These are phyloP conservation scores for Coregonus clupeaformis DNA, from an alignment of 2,113 vertebrate species.

Conservation along the genomic window DNA sequence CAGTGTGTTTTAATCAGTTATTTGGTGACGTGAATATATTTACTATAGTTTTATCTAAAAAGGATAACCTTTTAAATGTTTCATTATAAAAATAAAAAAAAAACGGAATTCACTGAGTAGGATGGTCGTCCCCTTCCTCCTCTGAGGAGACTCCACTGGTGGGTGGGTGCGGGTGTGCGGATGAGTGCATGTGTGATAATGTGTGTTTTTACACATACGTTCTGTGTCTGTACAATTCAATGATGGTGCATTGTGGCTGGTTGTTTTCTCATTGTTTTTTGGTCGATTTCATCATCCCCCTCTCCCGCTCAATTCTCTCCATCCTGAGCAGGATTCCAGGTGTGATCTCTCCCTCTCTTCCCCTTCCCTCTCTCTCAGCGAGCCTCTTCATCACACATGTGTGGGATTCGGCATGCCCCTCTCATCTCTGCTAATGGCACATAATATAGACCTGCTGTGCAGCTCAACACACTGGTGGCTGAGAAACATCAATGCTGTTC, in stretches of 20 bases:
- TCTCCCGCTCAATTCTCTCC: slow-evolving; percentile 16
- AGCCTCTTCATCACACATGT: slow-evolving; percentile 1
- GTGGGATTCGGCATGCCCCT: slow-evolving; percentile 1
- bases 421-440: slow-evolving; percentile 3
- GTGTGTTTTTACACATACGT: too few species aligned
- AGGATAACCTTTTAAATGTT: too few species aligned
- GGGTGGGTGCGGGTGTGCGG: too few species aligned
- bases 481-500: slow-evolving; percentile 1
- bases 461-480: background rate
- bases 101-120: too few species aligned
- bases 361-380: background rate
- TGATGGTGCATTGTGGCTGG: background rate
- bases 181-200: too few species aligned
- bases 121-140: too few species aligned
- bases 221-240: background rate
- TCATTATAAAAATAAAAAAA: too few species aligned
- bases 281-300: slow-evolving; percentile 43
- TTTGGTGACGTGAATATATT: too few species aligned
- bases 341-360: slow-evolving; percentile 7
- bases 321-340: slow-evolving; percentile 25
- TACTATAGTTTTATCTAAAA: too few species aligned
- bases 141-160: too few species aligned
- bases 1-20: too few species aligned
- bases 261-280: slow-evolving; percentile 30
- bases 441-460: background rate